A percentile compares a stretch with the other conserved stretches of the same genome.
These are phyloP conservation scores for Eriocheir sinensis DNA, from an alignment of 1,140 invertebrate species.

Conservation along the genomic window DNA sequence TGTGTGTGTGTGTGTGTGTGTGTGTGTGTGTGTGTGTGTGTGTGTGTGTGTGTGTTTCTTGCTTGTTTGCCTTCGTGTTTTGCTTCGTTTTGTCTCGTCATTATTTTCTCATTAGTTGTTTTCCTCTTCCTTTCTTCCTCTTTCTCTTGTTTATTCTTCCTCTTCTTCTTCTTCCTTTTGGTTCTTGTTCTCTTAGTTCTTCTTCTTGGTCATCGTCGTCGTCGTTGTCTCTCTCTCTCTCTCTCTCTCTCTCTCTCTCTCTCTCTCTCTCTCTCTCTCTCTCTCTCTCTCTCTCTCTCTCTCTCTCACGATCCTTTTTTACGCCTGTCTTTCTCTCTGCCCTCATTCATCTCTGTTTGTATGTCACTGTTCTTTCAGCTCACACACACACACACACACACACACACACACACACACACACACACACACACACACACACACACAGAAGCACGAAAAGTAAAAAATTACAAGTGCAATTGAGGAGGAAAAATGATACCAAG, in stretches of 20 bases:
- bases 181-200: background rate
- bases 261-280: slow-evolving; percentile 52
- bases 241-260: slow-evolving; percentile 44
- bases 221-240: slow-evolving; percentile 43
- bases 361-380: too few species aligned
- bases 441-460: background rate
- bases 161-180: too few species aligned
- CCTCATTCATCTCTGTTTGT: too few species aligned
- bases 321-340: too few species aligned
- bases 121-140: background rate
- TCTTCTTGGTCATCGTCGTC: too few species aligned
- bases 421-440: slow-evolving; percentile 17
- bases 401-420: slow-evolving; percentile 12
- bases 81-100: too few species aligned
- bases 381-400: background rate
- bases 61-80: too few species aligned
- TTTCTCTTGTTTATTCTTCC: background rate
- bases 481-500: background rate
- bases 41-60: slow-evolving; percentile 6
- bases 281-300: slow-evolving; percentile 29
- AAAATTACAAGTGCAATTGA: too few species aligned
- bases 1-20: slow-evolving; percentile 10
- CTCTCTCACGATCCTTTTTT: background rate
- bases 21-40: background rate
- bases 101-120: background rate